Conservation (phyloP, 2,888 invertebrate genomes). For the Cecidostiba fungosa region DNA sequence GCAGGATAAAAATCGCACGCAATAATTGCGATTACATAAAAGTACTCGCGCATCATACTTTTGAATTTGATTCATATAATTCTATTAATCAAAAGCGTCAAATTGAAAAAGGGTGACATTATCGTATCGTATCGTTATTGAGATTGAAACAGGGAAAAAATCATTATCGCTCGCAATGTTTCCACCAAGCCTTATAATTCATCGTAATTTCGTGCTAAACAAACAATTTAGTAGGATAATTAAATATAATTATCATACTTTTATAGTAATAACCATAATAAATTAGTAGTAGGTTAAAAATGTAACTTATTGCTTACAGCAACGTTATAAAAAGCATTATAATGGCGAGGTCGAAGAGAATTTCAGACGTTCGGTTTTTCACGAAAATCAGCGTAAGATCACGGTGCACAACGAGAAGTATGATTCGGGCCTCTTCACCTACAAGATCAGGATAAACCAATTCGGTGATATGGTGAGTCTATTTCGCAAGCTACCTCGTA, state of each 20-base stretch:
- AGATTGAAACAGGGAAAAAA: not conserved
- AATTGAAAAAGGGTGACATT: not conserved
- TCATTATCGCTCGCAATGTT: not conserved
- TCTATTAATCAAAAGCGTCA: not conserved
- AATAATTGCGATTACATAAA: not conserved
- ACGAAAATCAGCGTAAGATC: constrained; percentile 75
- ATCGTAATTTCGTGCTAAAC: not conserved
- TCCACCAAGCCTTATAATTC: not conserved
- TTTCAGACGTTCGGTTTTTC: constrained; percentile 50
- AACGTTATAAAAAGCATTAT: constrained; percentile 50
- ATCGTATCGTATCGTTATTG: not conserved
- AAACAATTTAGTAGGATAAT: not conserved
- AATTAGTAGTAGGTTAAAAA: too few relatives aligned
- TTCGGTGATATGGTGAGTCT: constrained; percentile 88
- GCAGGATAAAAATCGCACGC: not conserved
- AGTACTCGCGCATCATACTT: not conserved
- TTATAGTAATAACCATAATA: too few relatives aligned
- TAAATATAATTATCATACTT: too few relatives aligned
- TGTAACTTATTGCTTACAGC: not conserved
- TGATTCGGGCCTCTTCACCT: constrained; percentile 85
- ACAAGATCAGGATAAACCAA: constrained; percentile 88
- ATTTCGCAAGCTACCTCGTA: constrained; percentile 9
- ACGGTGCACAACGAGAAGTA: constrained; percentile 91
- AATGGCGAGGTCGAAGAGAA: constrained; percentile 47
- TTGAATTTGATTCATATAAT: not conserved